These are phyloP conservation scores for Dermochelys coriacea DNA, from an alignment of 2,797 vertebrate species.

Conservation along the genomic window DNA sequence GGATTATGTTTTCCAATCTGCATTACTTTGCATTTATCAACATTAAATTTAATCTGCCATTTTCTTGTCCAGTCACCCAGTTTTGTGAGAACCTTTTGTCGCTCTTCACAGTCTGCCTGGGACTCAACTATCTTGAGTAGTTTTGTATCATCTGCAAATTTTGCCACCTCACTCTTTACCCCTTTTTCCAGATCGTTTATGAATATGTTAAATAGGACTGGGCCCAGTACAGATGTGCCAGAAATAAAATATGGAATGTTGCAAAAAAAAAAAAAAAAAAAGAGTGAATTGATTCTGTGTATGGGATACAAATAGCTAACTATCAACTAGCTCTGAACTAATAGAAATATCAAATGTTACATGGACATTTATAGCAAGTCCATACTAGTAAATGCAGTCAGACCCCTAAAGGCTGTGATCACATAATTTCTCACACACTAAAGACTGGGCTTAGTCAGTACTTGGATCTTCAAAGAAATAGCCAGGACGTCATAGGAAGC, in stretches of 20 bases:
- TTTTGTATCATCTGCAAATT: no score
- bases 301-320: not conserved
- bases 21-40: no score
- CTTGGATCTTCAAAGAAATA: not conserved
- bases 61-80: no score
- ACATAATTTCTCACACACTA: not conserved
- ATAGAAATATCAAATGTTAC: not conserved
- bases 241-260: not conserved
- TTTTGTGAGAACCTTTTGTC: no score
- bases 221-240: not conserved
- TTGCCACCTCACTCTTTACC: no score
- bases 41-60: no score
- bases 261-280: not conserved
- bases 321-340: not conserved
- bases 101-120: no score
- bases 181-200: no score
- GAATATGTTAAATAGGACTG: no score
- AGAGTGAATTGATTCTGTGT: not conserved
- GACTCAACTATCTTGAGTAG: no score
- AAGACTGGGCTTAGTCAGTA: not conserved
- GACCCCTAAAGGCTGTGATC: not conserved
- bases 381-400: not conserved
- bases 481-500: not conserved
- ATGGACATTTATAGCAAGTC: not conserved
- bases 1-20: no score